Evolutionary conservation across 2,113 vertebrate species (phyloP).

Genomic region (Bos javanicus): DNA sequence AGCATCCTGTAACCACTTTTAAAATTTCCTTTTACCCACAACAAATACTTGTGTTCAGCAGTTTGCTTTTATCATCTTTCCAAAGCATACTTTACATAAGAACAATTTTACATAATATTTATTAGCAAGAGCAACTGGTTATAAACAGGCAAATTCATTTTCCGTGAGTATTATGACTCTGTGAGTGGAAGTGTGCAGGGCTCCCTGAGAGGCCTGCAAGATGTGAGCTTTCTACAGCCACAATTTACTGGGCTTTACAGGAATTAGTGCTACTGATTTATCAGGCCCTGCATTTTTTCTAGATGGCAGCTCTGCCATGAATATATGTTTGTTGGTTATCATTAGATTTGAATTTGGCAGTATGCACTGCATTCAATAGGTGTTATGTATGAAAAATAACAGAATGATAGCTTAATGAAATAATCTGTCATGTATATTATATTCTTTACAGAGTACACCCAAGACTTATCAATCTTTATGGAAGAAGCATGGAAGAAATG

Average conservation of each 20-base stretch:
- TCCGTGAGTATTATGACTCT: background rate
- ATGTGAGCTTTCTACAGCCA: background rate
- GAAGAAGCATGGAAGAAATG: constrained; percentile 80
- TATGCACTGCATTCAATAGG: background rate
- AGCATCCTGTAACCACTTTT: background rate
- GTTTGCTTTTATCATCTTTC: background rate
- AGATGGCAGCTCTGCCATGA: background rate
- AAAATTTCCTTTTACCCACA: background rate
- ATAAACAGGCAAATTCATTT: background rate
- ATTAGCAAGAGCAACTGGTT: background rate
- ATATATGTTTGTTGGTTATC: background rate
- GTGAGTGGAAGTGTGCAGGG: no score
- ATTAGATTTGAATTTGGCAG: background rate
- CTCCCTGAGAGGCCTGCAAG: no score
- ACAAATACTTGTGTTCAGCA: background rate
- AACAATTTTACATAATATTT: background rate
- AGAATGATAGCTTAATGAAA: background rate
- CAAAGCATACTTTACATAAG: background rate
- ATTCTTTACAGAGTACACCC: constrained; percentile 84
- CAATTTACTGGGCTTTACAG: background rate
- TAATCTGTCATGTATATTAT: background rate
- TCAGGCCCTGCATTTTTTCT: background rate
- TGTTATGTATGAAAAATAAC: background rate
- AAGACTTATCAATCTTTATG: constrained; percentile 85
- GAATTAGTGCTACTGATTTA: background rate